Conservation (phyloP, 2,888 invertebrate genomes). For the Eupeodes latifasciatus region DNA sequence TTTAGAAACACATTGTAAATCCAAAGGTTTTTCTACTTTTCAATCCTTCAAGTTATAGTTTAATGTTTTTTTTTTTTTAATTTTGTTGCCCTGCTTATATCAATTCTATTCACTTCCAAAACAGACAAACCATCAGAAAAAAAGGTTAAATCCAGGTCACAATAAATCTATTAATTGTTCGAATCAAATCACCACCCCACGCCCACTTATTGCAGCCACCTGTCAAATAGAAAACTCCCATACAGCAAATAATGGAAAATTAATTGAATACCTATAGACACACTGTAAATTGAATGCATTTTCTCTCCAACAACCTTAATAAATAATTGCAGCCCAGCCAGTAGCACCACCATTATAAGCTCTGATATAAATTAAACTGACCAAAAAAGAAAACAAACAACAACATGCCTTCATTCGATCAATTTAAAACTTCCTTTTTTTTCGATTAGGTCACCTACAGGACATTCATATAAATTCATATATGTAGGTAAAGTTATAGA, state of each 20-base stretch:
- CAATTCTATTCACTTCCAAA: no score
- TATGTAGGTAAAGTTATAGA: not conserved
- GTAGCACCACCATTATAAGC: constrained; percentile 26
- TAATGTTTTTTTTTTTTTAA: no score
- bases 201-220: not conserved
- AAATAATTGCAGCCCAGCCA: not conserved
- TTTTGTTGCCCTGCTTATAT: no score
- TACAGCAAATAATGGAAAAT: constrained; percentile 16
- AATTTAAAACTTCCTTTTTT: not conserved
- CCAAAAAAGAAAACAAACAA: constrained; percentile 35
- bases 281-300: constrained; percentile 32
- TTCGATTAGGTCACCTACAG: no score
- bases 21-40: no score
- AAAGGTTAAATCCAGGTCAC: constrained; percentile 2
- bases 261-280: constrained; percentile 45
- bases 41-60: no score
- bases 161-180: not conserved
- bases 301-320: not conserved
- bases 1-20: no score
- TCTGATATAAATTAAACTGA: constrained; percentile 59
- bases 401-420: constrained; percentile 7
- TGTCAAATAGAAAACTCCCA: not conserved
- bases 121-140: no score
- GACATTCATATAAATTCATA: no score
- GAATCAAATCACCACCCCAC: not conserved